Percentiles rank a stretch among this genome's conserved stretches.
Conservation (phyloP, 2,113 vertebrate genomes). For the Argyrosomus japonicus region DNA sequence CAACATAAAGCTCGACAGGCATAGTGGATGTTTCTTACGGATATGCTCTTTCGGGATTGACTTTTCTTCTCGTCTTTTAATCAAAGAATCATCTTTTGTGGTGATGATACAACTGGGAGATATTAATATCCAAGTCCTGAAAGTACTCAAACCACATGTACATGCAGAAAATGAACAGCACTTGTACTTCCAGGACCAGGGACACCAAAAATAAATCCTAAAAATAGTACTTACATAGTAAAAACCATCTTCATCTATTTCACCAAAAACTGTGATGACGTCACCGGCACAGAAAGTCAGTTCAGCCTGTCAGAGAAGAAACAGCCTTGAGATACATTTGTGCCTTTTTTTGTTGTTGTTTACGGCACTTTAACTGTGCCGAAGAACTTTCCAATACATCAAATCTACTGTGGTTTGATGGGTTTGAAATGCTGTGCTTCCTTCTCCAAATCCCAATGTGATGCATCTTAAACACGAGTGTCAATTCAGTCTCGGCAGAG, state of each 20-base stretch:
- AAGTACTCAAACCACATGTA: neutral
- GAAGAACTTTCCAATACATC: conserved; percentile 45
- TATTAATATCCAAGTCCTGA: no score
- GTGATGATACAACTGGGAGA: no score
- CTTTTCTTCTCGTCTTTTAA: no score
- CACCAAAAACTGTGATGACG: conserved; percentile 94
- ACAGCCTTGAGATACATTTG: conserved; percentile 16
- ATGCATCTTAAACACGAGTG: conserved; percentile 73
- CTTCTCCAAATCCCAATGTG: conserved; percentile 71
- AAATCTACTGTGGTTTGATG: conserved; percentile 49
- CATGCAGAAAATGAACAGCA: no score
- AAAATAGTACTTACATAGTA: conserved; percentile 91
- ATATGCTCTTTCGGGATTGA: no score
- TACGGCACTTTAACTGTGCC: conserved; percentile 1
- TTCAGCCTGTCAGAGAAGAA: conserved; percentile 86
- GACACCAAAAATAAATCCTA: neutral
- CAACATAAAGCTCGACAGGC: no score
- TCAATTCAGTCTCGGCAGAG: conserved; percentile 57
- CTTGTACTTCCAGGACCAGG: neutral
- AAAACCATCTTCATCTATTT: conserved; percentile 99
- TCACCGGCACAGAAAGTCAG: conserved; percentile 97
- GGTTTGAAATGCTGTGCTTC: conserved; percentile 73
- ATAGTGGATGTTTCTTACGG: no score
- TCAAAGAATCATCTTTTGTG: no score
- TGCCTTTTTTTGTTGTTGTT: no score